Conservation (phyloP, 2,797 vertebrate genomes). For the Amblyopsis hoosieri region DNA sequence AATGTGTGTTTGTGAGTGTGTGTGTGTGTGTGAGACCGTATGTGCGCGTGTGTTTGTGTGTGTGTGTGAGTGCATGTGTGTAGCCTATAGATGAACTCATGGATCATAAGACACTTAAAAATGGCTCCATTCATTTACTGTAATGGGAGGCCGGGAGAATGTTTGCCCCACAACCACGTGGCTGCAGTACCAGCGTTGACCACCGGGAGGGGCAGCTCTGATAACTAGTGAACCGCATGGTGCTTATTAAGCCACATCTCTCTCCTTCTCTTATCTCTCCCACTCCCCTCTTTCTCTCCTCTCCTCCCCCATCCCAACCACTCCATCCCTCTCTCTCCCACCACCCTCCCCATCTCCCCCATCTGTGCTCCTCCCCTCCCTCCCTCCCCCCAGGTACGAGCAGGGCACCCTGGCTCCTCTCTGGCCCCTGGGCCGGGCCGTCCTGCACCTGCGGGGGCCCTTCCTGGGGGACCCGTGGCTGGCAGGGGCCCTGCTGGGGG, state of each 20-base stretch:
- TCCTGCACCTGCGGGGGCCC: slow-evolving; percentile 35
- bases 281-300: no score
- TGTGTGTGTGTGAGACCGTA: neutral
- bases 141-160: no score
- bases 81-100: neutral
- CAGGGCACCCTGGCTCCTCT: slow-evolving; percentile 32
- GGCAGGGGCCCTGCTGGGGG: slow-evolving; percentile 31
- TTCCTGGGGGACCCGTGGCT: slow-evolving; percentile 13
- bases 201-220: no score
- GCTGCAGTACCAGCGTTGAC: no score
- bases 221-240: neutral
- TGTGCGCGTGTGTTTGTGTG: neutral
- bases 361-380: neutral
- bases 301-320: no score
- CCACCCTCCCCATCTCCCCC: neutral
- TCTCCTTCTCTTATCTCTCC: neutral
- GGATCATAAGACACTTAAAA: no score
- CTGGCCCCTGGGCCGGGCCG: slow-evolving; percentile 56
- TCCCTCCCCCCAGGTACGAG: slow-evolving; percentile 49
- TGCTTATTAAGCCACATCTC: neutral
- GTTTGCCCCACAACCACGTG: no score
- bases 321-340: neutral
- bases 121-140: no score
- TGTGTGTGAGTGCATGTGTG: neutral
- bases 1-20: neutral